Evolutionary conservation across 2,888 invertebrate species (phyloP).

Genomic region (Drosophila bunnanda): DNA sequence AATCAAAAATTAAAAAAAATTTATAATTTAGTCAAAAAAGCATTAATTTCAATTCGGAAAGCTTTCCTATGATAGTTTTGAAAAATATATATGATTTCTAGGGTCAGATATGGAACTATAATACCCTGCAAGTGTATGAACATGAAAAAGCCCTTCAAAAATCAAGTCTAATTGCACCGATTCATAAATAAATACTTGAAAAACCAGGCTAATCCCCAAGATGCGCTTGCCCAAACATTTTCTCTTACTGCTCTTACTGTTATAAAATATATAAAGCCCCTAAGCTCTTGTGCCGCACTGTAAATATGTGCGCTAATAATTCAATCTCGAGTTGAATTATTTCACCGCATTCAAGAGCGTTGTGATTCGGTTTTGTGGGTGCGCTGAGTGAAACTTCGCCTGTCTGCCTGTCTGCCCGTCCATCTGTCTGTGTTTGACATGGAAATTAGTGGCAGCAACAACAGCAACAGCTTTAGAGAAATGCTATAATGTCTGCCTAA

Average conservation of each 20-base stretch:
- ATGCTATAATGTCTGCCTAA: conserved; percentile 61
- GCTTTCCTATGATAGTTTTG: too few relatives aligned
- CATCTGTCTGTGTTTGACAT: conserved; percentile 41
- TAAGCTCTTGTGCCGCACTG: conserved; percentile 14
- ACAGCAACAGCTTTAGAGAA: conserved; percentile 27
- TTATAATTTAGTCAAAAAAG: too few relatives aligned
- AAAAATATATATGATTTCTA: too few relatives aligned
- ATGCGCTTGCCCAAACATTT: conserved; percentile 2
- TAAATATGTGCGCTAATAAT: conserved; percentile 35
- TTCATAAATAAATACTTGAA: background rate
- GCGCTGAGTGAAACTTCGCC: conserved; percentile 53
- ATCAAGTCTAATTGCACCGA: background rate
- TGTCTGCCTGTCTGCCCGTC: conserved; percentile 22
- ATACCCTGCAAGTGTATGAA: too few relatives aligned
- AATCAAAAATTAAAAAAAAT: too few relatives aligned
- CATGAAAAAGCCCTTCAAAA: too few relatives aligned
- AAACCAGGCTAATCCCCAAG: conserved; percentile 9
- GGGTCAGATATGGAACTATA: too few relatives aligned
- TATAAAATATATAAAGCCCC: background rate
- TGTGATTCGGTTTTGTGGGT: conserved; percentile 45
- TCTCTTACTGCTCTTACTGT: too few relatives aligned
- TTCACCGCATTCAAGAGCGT: conserved; percentile 60
- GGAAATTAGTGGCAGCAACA: conserved; percentile 48
- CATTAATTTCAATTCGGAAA: too few relatives aligned
- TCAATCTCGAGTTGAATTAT: conserved; percentile 53